A percentile compares a stretch with the other conserved stretches of the same genome.
Conservation (phyloP, 2,888 invertebrate species). For the Synergus umbraculus region DNA sequence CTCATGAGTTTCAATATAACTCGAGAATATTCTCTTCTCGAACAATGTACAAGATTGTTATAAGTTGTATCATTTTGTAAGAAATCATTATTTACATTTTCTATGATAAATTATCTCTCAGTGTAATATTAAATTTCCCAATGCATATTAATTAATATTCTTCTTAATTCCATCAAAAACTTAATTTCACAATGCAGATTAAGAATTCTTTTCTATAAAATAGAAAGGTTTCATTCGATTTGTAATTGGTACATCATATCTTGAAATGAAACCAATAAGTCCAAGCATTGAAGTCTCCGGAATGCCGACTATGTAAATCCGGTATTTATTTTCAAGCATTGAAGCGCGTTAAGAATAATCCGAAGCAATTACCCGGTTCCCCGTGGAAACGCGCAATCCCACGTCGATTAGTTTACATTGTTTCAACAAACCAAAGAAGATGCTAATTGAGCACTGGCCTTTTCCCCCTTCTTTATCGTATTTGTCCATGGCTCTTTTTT, state of each 20-base stretch:
- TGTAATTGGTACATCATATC: background rate
- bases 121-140: background rate
- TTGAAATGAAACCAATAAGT: background rate
- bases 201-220: background rate
- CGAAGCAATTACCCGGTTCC: slow-evolving; percentile 23
- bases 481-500: slow-evolving; percentile 27
- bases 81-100: background rate
- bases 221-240: background rate
- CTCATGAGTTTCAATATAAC: background rate
- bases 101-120: background rate
- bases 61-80: background rate
- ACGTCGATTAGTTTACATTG: slow-evolving; percentile 37
- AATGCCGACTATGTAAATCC: slow-evolving; percentile 7
- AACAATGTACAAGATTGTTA: background rate
- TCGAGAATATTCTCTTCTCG: background rate
- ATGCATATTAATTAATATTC: background rate
- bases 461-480: slow-evolving; percentile 2
- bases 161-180: too few species aligned
- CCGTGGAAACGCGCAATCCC: slow-evolving; percentile 19
- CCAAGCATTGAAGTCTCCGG: slow-evolving; percentile 29
- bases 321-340: slow-evolving; percentile 34
- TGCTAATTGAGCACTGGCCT: slow-evolving; percentile 19
- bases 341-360: slow-evolving; percentile 25
- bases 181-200: too few species aligned
- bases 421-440: slow-evolving; percentile 26